Conservation (phyloP, 2,888 invertebrate species). For the Sialis lutaria region DNA sequence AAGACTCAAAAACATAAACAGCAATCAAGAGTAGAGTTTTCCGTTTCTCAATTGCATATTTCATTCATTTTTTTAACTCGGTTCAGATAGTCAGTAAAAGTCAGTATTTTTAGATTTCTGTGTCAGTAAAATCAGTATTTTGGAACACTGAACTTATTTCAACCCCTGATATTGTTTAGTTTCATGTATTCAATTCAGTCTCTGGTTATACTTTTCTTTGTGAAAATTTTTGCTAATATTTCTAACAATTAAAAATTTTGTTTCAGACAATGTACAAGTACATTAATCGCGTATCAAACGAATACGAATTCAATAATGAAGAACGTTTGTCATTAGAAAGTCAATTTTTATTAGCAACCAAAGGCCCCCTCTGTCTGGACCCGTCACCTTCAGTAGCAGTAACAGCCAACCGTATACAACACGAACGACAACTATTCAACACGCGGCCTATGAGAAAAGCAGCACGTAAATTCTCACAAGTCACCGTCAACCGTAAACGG, state of each 20-base stretch:
- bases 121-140: no score
- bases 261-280: constrained; percentile 20
- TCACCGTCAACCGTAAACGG: constrained; percentile 69
- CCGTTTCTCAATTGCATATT: no score
- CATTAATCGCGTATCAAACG: constrained; percentile 24
- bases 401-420: constrained; percentile 57
- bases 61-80: no score
- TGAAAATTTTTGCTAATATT: neutral
- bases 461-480: constrained; percentile 64
- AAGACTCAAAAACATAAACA: no score
- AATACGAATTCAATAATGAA: constrained; percentile 47
- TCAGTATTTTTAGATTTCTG: no score
- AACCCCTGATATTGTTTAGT: no score
- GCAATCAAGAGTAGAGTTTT: no score
- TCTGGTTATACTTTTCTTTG: no score
- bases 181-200: no score
- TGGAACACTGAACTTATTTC: no score
- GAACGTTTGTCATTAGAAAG: constrained; percentile 68
- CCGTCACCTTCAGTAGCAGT: constrained; percentile 69
- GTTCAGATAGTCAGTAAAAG: no score
- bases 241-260: no score
- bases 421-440: constrained; percentile 53
- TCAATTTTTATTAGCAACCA: constrained; percentile 67
- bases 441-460: constrained; percentile 56
- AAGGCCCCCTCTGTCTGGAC: constrained; percentile 77